Percentiles rank a stretch among this genome's conserved stretches.
These are phyloP conservation scores for Chymomyza procnemis DNA, from an alignment of 2,888 invertebrate species.

Conservation along the genomic window DNA sequence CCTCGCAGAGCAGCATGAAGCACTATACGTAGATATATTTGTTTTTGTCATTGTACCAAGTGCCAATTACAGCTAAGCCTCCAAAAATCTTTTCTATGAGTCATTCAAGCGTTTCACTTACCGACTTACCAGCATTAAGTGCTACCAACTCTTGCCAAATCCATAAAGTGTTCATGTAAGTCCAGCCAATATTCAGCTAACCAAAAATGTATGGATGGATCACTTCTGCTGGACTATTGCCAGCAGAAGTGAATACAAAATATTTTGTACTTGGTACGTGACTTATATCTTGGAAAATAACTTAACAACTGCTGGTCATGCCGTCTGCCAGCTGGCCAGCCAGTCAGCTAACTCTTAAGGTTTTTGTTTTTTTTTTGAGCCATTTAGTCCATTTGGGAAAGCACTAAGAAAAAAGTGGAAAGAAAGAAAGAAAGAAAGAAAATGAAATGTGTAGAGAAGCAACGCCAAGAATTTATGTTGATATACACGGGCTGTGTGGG, in stretches of 20 bases:
- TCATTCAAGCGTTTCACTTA: conserved; percentile 34
- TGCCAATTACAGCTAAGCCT: conserved; percentile 53
- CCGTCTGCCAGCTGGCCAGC: conserved; percentile 18
- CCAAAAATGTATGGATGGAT: neutral
- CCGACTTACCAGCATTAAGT: neutral
- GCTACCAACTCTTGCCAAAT: neutral
- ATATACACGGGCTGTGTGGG: neutral
- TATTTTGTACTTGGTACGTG: conserved; percentile 43
- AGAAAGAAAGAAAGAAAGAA: conserved; percentile 9
- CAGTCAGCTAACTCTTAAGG: conserved; percentile 9
- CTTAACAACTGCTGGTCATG: conserved; percentile 42
- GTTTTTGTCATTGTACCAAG: conserved; percentile 39
- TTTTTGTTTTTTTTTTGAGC: no score
- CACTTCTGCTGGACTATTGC: neutral
- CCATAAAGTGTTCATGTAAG: neutral
- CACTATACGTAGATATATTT: neutral
- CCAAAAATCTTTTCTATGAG: conserved; percentile 43
- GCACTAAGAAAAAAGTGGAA: conserved; percentile 14
- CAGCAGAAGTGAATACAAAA: neutral
- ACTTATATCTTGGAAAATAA: conserved; percentile 55
- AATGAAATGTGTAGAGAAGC: neutral
- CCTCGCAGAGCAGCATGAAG: neutral
- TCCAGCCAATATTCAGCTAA: neutral
- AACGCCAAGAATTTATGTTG: neutral
- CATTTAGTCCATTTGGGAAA: neutral